Evolutionary conservation across 2,888 invertebrate species (phyloP), one percentile per base, ranked within the genome.

Genomic region (Brenthis ino): DNA sequence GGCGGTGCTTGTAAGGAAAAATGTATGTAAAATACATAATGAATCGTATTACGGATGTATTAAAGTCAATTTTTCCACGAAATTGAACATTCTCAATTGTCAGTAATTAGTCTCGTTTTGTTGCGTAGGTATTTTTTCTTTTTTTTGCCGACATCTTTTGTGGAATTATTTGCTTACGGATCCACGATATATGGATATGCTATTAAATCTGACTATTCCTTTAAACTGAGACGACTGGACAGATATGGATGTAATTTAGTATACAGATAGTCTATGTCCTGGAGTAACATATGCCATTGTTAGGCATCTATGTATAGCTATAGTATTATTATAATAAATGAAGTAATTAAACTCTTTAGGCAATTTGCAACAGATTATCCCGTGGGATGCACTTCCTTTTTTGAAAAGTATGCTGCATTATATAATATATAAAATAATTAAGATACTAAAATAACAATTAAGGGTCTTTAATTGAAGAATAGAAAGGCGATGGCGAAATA

Each of bases 51-150:
- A 12, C 48, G n/a, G 11, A 12, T 1, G 58, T n/a, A 3, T 11
- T 28, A 48, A 11, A n/a, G 47, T 48, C 58, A 48, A 50, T 50
- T 60, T 11, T 60, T n/a, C 48, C 48, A 43, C 24, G 47, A 47
- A 68, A 74, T 73, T 57, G 68, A 73, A 75, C 71, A 64, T 50
- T 58, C 60, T 69, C 79, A 78, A 80, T 79, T 78, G 77, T 75
- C 76, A 77, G 80, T 83, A 82, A 83, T 84, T 82, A 83, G 80
- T 75, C 77, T 77, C 79, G 82, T 84, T 84, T 84, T 78, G 81
- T 78, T 77, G 76, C 71, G 75, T 76, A 69, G 82, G 83, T 79
- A 82, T 84, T 77, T 78, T 66, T 66, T 70, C 57, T 75, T 82
- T 82, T 82, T 84, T 84, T 77, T 74, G 1, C 11, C 76, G 75